These are phyloP conservation scores for Pitangus sulphuratus DNA, from an alignment of 2,797 vertebrate genomes.

Conservation along the genomic window DNA sequence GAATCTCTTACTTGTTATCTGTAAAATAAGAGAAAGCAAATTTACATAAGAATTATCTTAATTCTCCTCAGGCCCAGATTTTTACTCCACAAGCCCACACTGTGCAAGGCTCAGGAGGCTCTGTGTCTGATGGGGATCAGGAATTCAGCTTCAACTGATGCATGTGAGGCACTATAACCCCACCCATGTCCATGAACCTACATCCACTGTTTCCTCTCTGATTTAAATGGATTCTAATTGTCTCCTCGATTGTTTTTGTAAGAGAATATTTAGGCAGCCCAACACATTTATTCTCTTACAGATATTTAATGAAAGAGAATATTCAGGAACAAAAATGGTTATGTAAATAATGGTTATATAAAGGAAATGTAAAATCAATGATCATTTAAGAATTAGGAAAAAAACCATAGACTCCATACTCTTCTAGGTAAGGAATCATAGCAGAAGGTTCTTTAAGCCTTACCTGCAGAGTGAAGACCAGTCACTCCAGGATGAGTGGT, in stretches of 20 bases:
- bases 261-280: not conserved
- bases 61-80: not conserved
- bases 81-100: not conserved
- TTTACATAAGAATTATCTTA: not conserved
- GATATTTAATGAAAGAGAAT: not conserved
- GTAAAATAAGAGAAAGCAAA: not conserved
- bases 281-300: not conserved
- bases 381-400: not conserved
- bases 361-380: not conserved
- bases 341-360: too few relatives aligned
- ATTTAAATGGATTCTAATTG: not conserved
- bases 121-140: accelerated
- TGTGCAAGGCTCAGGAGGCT: not conserved
- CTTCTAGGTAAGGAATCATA: not conserved
- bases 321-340: not conserved
- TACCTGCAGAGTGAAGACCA: conserved; percentile 68
- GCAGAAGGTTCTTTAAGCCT: not conserved
- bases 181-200: not conserved
- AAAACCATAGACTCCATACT: not conserved
- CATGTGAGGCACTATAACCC: not conserved
- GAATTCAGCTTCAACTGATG: not conserved
- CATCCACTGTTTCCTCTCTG: not conserved
- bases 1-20: not conserved
- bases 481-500: conserved; percentile 73
- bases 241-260: not conserved